A percentile compares a stretch with the other conserved stretches of the same genome.
These are phyloP conservation scores for Tokudaia muenninki DNA, from an alignment of 2,797 vertebrate genomes.

Conservation along the genomic window DNA sequence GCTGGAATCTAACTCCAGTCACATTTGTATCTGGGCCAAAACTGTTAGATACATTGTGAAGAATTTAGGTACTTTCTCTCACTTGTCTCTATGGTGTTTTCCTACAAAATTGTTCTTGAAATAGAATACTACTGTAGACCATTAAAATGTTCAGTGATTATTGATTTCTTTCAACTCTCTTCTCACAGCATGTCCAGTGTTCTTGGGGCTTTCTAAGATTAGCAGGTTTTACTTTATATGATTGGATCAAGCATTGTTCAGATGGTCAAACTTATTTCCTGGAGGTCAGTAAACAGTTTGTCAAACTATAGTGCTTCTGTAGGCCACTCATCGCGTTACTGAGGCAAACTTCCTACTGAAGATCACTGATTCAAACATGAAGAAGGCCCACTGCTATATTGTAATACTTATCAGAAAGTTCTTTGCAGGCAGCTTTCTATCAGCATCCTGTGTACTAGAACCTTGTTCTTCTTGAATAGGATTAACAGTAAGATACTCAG, in stretches of 20 bases:
- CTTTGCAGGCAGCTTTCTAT: background rate
- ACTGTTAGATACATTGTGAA: background rate
- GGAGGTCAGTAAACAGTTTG: background rate
- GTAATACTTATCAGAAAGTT: background rate
- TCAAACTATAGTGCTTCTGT: background rate
- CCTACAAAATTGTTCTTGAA: slow-evolving; percentile 12
- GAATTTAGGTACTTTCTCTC: background rate
- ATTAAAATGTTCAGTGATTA: background rate
- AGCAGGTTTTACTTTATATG: background rate
- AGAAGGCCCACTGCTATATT: background rate
- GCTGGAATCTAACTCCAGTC: background rate
- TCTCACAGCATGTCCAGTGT: background rate
- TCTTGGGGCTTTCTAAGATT: background rate
- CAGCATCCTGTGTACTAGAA: background rate
- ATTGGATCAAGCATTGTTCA: background rate
- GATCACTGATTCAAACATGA: background rate
- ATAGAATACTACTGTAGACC: background rate
- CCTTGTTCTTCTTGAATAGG: background rate
- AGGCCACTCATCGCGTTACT: background rate
- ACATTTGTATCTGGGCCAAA: background rate
- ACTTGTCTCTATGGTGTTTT: background rate
- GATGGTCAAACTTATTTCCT: background rate
- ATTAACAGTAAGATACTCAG: background rate
- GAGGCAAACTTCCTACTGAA: background rate
- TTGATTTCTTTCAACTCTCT: background rate